Percentiles rank a stretch among this genome's conserved stretches.
Conservation (phyloP, 2,797 vertebrate genomes). For the Sardinella longiceps region DNA sequence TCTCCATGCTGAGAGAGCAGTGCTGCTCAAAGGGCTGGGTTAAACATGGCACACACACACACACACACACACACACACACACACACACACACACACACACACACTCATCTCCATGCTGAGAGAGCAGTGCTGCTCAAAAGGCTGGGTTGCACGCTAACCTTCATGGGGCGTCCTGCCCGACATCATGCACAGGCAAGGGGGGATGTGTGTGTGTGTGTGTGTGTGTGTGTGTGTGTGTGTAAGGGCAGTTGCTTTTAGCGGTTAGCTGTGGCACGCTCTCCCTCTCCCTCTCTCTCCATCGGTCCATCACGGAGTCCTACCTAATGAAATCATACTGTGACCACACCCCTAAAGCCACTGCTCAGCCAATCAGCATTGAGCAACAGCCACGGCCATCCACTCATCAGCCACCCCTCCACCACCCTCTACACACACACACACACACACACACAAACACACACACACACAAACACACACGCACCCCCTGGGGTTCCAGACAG, state of each 20-base stretch:
- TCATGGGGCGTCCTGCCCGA: conserved; percentile 28
- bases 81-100: not conserved
- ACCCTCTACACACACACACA: not conserved
- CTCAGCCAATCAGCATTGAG: conserved; percentile 19
- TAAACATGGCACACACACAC: not conserved
- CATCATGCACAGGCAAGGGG: not conserved
- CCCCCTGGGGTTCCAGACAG: not conserved
- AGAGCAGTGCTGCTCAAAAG: conserved; percentile 32
- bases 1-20: no score
- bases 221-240: no score
- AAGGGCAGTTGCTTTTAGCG: conserved; percentile 23
- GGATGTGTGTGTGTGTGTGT: not conserved
- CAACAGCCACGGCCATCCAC: not conserved
- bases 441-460: not conserved
- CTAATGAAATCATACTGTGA: not conserved
- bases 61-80: no score
- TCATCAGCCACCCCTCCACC: not conserved
- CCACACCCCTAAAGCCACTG: not conserved
- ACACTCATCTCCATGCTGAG: conserved; percentile 22
- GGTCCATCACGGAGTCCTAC: not conserved
- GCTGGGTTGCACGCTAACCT: conserved; percentile 33
- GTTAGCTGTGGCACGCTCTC: conserved; percentile 24
- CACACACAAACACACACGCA: not conserved
- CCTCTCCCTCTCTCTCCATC: not conserved
- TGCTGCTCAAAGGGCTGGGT: no score